Evolutionary conservation across 2,113 vertebrate species (phyloP), one percentile per base, ranked within the genome.

Genomic region (Bubo scandiacus): DNA sequence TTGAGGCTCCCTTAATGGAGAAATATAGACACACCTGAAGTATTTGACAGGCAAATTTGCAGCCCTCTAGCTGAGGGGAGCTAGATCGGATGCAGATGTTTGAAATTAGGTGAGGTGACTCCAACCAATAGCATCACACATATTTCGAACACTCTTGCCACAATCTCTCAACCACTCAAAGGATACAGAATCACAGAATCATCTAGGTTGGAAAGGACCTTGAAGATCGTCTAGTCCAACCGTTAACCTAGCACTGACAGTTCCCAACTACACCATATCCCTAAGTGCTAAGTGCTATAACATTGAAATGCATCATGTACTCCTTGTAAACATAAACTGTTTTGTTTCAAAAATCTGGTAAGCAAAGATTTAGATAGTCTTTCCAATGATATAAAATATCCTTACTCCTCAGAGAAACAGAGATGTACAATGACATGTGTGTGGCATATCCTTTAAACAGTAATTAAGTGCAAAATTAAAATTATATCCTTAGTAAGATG

Each of bases 391-490:
- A 45, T 52, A 71, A 91, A 78, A 72, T 71, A 23, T 29, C 27
- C 34, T 74, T 57, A 27, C 15, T 63, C 30, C 30, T 93, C 49
- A 79, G 49, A 88, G 29, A 89, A 71, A 27, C 61, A 58, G 34
- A 51, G 7, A 54, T 29, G 7, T 87, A 70, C 36, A 63, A 47
- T 43, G 49, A 63, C 17, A 68, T 30, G 86, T 75, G 13, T 77
- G 30, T 34, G 17, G 22, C 29, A 78, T 51, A 84, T 42, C 20
- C 27, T 66, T 96, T 87, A 88, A 93, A 86, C 4, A 83, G 45
- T 72, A 95, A 96, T 95, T 87, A 92, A 90, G 57, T 87, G 45
- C 23, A 93, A 94, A 95, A 91, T 92, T 84, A 75, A 88, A 94
- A 96, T 92, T 25, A 89, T 90, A 58, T 91, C 55, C 51, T 95